Evolutionary conservation across 2,888 invertebrate genomes (phyloP), one percentile per base, ranked within the genome.

Genomic region (Beris morrisii): DNA sequence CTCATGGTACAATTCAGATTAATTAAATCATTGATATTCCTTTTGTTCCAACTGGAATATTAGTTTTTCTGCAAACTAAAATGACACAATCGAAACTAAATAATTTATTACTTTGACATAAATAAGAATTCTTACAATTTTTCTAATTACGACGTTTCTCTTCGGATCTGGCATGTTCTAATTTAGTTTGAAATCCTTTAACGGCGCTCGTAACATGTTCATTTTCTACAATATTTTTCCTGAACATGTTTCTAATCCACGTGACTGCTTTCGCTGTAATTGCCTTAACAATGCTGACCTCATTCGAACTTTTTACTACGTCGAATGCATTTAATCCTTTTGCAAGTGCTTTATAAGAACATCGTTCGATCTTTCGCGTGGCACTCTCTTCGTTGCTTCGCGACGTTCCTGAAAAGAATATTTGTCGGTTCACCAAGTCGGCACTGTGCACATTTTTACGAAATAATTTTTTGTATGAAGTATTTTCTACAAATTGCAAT

Each of bases 231-330:
- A 68, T 38, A 53, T 66, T 13, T 43, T 45, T 52, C 11, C 43
- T n/a, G 12, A 66, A 43, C 6, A 7, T 13, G 1, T 12, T 38
- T 4, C n/a, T 46, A 5, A 54, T 11, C 3, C 30, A 45, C 6
- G 7, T 15, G 11, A 22, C 59, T 5, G 32, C 9, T 28, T 66
- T 65, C 15, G 61, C 22, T 13, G 32, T 28, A 2, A 38, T 4
- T 6, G 61, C 32, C 32, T 66, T 69, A 0, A 57, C 11, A 3
- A 65, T 53, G 38, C 58, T 64, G 12, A 57, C 12, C 15, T 68
- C 68, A 44, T 69, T 69, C 6, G 69, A 69, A 5, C 30, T 32
- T 11, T 28, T 15, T n/a, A 66, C 13, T 4, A 43, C 43, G 6
- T 64, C 28, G 7, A 44, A 13, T 15, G 30, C 13, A 55, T 59